These are phyloP conservation scores for Riparia riparia DNA, from an alignment of 2,113 vertebrate genomes.

Conservation along the genomic window DNA sequence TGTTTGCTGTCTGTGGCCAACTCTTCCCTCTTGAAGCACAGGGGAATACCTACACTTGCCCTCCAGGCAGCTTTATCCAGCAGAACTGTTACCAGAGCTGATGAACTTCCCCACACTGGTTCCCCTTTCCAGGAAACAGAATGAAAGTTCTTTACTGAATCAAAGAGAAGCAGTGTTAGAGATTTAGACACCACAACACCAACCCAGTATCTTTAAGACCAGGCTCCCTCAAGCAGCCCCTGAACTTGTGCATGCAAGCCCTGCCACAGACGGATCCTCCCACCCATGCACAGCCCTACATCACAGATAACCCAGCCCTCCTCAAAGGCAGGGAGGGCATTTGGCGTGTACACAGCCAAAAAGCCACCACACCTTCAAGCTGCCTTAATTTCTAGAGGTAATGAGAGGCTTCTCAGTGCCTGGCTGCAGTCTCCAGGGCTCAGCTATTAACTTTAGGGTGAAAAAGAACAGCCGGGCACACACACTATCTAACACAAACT, in stretches of 20 bases:
- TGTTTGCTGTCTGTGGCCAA: background rate
- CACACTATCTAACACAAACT: accelerated
- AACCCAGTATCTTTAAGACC: background rate
- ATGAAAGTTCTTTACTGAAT: background rate
- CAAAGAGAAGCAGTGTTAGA: background rate
- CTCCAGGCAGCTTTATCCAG: background rate
- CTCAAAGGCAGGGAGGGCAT: background rate
- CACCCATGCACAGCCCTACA: accelerated
- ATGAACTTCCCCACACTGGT: background rate
- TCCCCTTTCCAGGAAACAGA: background rate
- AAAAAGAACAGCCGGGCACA: background rate
- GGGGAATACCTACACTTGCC: background rate
- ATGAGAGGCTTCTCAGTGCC: background rate
- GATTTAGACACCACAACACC: too few relatives aligned
- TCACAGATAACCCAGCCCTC: background rate
- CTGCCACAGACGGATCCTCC: accelerated
- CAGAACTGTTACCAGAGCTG: background rate
- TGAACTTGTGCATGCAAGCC: background rate
- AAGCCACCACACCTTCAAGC: background rate
- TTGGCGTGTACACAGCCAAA: background rate
- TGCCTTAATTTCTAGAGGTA: background rate
- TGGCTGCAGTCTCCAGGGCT: background rate
- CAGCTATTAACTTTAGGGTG: background rate
- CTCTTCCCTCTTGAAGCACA: background rate
- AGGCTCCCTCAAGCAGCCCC: background rate